Evolutionary conservation across 2,113 vertebrate genomes (phyloP).

Genomic region (Microcebus murinus): DNA sequence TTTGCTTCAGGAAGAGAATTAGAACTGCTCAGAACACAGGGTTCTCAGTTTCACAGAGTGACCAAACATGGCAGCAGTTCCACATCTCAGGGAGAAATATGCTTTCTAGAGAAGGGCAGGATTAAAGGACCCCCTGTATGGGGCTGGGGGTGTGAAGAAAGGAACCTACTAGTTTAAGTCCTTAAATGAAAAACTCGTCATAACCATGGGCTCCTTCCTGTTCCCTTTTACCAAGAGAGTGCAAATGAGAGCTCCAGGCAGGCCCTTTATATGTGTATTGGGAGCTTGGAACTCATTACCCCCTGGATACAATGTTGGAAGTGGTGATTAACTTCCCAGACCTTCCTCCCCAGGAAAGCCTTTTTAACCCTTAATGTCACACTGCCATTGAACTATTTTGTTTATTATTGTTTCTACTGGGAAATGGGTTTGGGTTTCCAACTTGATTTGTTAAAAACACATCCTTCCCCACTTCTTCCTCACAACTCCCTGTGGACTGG

Average conservation of each 20-base stretch:
- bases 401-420: slow-evolving; percentile 54
- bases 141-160: not conserved
- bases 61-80: not conserved
- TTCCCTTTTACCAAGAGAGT: slow-evolving; percentile 5
- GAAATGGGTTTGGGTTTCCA: slow-evolving; percentile 56
- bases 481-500: not conserved
- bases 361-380: slow-evolving; percentile 59
- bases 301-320: slow-evolving; percentile 42
- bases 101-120: slow-evolving; percentile 39
- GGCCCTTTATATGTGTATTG: not conserved
- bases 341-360: slow-evolving; percentile 57
- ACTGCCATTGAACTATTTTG: slow-evolving; percentile 38
- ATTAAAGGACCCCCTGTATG: not conserved
- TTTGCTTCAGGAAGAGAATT: slow-evolving; percentile 50
- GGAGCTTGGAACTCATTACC: slow-evolving; percentile 25
- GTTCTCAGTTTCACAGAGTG: slow-evolving; percentile 23
- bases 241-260: slow-evolving; percentile 50
- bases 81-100: not conserved
- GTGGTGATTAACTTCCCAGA: slow-evolving; percentile 68
- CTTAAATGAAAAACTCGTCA: slow-evolving; percentile 32
- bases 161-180: not conserved
- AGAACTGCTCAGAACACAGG: slow-evolving; percentile 4
- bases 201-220: slow-evolving; percentile 15
- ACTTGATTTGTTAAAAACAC: slow-evolving; percentile 53
- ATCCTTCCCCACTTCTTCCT: not conserved